These are phyloP conservation scores for Physella acuta DNA, from an alignment of 1,140 invertebrate genomes.

Conservation along the genomic window DNA sequence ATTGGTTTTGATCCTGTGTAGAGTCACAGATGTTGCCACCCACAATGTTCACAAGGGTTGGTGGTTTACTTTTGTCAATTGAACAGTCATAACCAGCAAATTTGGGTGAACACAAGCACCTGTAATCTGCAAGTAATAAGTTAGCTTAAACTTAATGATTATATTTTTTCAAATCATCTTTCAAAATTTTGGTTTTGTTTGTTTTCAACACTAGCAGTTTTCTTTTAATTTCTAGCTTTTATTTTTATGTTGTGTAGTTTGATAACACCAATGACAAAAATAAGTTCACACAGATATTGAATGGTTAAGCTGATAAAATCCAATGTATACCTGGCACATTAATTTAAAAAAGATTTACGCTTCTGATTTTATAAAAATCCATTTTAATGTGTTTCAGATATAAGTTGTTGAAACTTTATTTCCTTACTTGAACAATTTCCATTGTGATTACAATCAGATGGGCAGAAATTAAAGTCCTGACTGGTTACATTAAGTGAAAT, in stretches of 20 bases:
- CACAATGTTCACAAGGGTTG: conserved; percentile 17
- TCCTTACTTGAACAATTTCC: conserved; percentile 29
- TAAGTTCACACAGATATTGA: no score
- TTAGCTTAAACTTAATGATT: no score
- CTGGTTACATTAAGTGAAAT: conserved; percentile 29
- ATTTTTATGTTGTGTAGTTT: no score
- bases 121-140: conserved; percentile 24
- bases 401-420: neutral
- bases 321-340: no score
- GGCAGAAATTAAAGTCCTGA: conserved; percentile 27
- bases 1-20: neutral
- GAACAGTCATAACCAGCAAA: conserved; percentile 39
- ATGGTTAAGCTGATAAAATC: no score
- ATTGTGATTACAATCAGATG: conserved; percentile 33
- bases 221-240: no score
- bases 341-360: no score
- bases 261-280: no score
- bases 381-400: neutral
- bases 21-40: conserved; percentile 23
- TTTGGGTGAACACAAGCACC: conserved; percentile 30
- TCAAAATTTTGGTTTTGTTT: neutral
- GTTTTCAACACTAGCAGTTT: neutral
- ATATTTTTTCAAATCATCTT: no score
- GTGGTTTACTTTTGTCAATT: conserved; percentile 24
- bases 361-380: neutral